phyloP scores from a whole-genome alignment of 2,113 vertebrate species.

The Mungos mungo region DNA sequence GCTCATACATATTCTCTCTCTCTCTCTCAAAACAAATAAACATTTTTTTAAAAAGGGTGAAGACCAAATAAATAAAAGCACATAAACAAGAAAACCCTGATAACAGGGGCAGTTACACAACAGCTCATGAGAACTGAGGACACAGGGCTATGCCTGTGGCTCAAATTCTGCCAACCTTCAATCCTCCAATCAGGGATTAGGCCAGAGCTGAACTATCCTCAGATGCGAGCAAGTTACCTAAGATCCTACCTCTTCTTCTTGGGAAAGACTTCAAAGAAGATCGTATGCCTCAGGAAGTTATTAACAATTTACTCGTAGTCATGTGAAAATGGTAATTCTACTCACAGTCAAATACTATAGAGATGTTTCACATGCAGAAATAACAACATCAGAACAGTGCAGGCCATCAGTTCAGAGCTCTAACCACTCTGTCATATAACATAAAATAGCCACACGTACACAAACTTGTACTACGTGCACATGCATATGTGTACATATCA shows the following conservation, averaged over 20 bases:
- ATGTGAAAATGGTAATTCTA: conserved; percentile 38
- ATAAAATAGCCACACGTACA: neutral
- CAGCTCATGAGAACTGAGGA: neutral
- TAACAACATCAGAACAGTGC: neutral
- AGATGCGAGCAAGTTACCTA: neutral
- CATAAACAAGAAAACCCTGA: neutral
- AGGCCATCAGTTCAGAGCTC: neutral
- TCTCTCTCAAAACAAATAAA: too few species aligned
- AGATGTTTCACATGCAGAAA: neutral
- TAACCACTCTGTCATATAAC: neutral
- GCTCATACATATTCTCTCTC: too few species aligned
- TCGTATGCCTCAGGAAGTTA: neutral
- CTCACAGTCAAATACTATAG: neutral
- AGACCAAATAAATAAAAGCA: neutral
- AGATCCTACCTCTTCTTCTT: neutral
- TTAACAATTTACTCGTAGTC: conserved; percentile 1
- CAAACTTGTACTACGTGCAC: too few species aligned
- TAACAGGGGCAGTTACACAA: neutral
- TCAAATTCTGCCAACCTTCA: neutral
- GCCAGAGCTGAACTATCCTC: neutral
- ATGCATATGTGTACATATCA: neutral
- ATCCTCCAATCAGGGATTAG: neutral
- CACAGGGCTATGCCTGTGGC: neutral
- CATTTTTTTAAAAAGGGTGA: neutral
- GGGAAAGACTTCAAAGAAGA: neutral